A percentile compares a stretch with the other conserved stretches of the same genome.
phyloP scores from a whole-genome alignment of 2,888 invertebrate species.

The Limnephilus lunatus region DNA sequence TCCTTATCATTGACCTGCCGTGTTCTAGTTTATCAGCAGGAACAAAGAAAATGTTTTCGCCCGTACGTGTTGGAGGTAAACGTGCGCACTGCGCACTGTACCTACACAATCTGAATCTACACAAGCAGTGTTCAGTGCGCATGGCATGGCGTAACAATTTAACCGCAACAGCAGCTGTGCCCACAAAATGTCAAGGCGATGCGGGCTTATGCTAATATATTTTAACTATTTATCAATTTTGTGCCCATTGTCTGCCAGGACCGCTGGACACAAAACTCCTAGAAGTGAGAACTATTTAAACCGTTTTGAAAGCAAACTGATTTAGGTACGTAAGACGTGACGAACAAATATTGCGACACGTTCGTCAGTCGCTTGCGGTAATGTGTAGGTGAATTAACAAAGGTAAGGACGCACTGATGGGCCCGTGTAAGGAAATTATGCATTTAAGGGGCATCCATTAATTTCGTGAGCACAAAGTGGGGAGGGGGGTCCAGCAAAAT shows the following conservation, averaged over 20 bases:
- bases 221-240: neutral
- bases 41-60: slow-evolving; percentile 15
- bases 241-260: slow-evolving; percentile 7
- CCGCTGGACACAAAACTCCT: neutral
- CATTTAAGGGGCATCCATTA: too few relatives aligned
- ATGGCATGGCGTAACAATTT: slow-evolving; percentile 25
- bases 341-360: too few relatives aligned
- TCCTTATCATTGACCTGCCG: neutral
- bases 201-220: slow-evolving; percentile 30
- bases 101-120: neutral
- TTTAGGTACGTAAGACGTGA: too few relatives aligned
- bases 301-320: too few relatives aligned
- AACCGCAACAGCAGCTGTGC: slow-evolving; percentile 39
- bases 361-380: too few relatives aligned
- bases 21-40: neutral
- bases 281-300: neutral
- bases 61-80: neutral
- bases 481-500: too few relatives aligned
- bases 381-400: too few relatives aligned
- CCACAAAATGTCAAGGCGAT: slow-evolving; percentile 49
- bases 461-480: too few relatives aligned
- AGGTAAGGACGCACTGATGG: too few relatives aligned
- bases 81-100: neutral
- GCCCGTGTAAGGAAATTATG: too few relatives aligned
- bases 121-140: neutral